Conservation (phyloP, 2,888 invertebrate species). For the Xylophagus ater region DNA sequence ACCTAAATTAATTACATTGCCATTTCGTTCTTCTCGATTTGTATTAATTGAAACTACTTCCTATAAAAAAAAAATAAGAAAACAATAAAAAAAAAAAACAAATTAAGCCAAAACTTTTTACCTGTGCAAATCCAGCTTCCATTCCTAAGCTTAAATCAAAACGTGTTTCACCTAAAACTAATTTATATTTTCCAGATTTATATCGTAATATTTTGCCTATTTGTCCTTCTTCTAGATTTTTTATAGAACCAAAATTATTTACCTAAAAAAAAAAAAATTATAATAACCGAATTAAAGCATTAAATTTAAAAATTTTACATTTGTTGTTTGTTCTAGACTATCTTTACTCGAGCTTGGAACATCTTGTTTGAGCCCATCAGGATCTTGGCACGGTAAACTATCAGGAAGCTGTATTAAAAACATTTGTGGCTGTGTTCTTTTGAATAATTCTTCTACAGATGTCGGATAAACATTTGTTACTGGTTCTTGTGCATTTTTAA, state of each 20-base stretch:
- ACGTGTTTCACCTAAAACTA: slow-evolving; percentile 44
- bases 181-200: slow-evolving; percentile 46
- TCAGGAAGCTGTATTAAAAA: too few species aligned
- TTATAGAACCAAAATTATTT: too few species aligned
- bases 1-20: slow-evolving; percentile 46
- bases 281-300: too few species aligned
- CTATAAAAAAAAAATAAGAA: slow-evolving; percentile 22
- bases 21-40: slow-evolving; percentile 44
- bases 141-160: slow-evolving; percentile 50
- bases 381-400: too few species aligned
- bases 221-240: slow-evolving; percentile 46
- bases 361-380: too few species aligned
- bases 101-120: too few species aligned
- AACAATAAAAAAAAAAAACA: not conserved
- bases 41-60: slow-evolving; percentile 46
- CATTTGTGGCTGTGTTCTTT: slow-evolving; percentile 25
- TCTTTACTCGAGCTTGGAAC: too few species aligned
- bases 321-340: too few species aligned
- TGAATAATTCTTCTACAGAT: slow-evolving; percentile 27
- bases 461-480: too few species aligned
- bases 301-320: too few species aligned
- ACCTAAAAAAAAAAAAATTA: too few species aligned
- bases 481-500: slow-evolving; percentile 18
- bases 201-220: slow-evolving; percentile 48
- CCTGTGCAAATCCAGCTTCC: slow-evolving; percentile 46